phyloP scores from a whole-genome alignment of 1,140 invertebrate genomes.

The Bombyx mandarina region DNA sequence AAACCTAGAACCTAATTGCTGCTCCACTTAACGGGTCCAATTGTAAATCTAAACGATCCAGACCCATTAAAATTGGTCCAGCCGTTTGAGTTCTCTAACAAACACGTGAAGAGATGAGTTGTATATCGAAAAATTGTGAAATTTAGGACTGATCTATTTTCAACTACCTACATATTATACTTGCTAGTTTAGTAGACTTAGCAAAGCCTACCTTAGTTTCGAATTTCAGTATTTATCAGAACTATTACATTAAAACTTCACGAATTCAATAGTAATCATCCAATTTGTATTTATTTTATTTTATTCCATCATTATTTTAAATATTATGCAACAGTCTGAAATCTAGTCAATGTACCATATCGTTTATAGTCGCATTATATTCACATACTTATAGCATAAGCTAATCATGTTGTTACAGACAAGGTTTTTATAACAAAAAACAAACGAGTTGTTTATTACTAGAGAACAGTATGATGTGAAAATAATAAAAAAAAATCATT shows the following conservation, averaged over 20 bases:
- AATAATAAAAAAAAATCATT: slow-evolving; percentile 57
- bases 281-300: background rate
- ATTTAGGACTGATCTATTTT: too few relatives aligned
- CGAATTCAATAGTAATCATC: background rate
- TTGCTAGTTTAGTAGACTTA: too few relatives aligned
- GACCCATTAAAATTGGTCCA: too few relatives aligned
- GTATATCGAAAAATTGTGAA: too few relatives aligned
- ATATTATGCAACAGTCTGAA: slow-evolving; percentile 11
- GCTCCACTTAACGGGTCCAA: too few relatives aligned
- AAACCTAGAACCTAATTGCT: too few relatives aligned
- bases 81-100: too few relatives aligned
- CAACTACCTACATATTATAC: too few relatives aligned
- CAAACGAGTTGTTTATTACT: slow-evolving; percentile 39
- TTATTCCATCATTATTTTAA: background rate
- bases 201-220: background rate
- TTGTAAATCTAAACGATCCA: too few relatives aligned
- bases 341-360: slow-evolving; percentile 64
- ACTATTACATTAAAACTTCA: background rate
- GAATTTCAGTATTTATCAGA: background rate
- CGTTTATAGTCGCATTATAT: slow-evolving; percentile 40
- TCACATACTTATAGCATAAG: slow-evolving; percentile 10
- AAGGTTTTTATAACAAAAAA: slow-evolving; percentile 62
- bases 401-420: slow-evolving; percentile 65
- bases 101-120: too few relatives aligned
- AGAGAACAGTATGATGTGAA: slow-evolving; percentile 64